These are phyloP conservation scores for Hydropsyche tenuis DNA, from an alignment of 1,140 invertebrate species.

Conservation along the genomic window DNA sequence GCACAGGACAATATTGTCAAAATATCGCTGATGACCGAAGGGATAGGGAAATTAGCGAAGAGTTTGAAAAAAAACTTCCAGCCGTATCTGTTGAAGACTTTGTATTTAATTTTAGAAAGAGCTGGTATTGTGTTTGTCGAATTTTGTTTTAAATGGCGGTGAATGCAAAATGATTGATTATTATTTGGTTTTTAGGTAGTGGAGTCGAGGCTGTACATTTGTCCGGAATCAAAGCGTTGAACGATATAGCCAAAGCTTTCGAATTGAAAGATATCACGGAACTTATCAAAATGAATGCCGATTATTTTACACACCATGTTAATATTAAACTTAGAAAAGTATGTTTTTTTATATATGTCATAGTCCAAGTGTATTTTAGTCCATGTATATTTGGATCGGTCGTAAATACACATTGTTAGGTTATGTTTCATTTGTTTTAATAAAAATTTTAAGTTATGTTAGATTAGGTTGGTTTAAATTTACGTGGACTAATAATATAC, in stretches of 20 bases:
- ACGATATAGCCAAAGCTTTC: constrained; percentile 62
- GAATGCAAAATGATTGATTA: constrained; percentile 6
- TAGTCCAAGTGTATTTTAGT: too few relatives aligned
- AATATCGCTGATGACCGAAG: constrained; percentile 69
- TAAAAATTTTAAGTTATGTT: too few relatives aligned
- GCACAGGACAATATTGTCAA: constrained; percentile 68
- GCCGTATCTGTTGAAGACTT: constrained; percentile 65
- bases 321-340: constrained; percentile 67
- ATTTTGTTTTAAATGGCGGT: neutral
- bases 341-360: constrained; percentile 46
- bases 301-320: constrained; percentile 72
- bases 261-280: constrained; percentile 60
- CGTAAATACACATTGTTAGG: too few relatives aligned
- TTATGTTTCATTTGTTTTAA: neutral
- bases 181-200: constrained; percentile 59
- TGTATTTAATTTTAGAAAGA: constrained; percentile 72
- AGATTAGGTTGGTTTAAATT: too few relatives aligned
- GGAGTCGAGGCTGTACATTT: constrained; percentile 63
- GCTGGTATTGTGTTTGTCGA: constrained; percentile 61
- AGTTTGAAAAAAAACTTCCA: constrained; percentile 61
- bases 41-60: constrained; percentile 66
- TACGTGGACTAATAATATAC: too few relatives aligned
- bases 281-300: constrained; percentile 67
- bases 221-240: constrained; percentile 64
- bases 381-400: too few relatives aligned